Base-by-base conservation (phyloP, 2,113 vertebrate species). In the Leptosomus discolor region DNA sequence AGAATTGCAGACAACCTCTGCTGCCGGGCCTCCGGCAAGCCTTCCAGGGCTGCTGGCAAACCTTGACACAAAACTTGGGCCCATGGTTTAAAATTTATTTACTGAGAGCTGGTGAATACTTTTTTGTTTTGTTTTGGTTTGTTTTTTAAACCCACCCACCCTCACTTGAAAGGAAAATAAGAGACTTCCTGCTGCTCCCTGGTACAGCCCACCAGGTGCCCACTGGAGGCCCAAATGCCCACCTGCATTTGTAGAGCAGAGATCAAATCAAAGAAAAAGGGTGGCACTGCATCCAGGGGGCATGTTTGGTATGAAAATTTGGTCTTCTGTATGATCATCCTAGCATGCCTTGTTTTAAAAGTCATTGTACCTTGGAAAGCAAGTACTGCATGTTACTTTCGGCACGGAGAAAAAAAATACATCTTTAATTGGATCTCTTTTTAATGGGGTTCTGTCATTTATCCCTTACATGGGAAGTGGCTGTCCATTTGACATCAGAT, bases 131-230 rank as follows among this genome's bases (percentile, higher is more conserved):
- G 12, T 50, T 50, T 34, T 22, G 27, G 2, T 41, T 11, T 5
- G 30, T 27, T 16, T 88, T 77, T 68, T 5, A 69, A 45, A 34
- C 11, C 5, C 13, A 51, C 6, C 4, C 7, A 24, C 9, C 27
- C 67, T 54, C 23, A 18, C 26, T 34, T 2, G 1, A 61, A 6
- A 37, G 41, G 54, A 11, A 67, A 61, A 71, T 23, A 53, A 39
- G 11, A 17, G 30, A 46, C 5, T 5, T 85, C 24, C 36, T 75
- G 19, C 19, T 0, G 0, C 14, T 86, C 8, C 18, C 14, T 1
- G 5, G 19, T 6, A 3, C 24, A 67, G 10, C n/a, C 37, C 2
- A 4, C 13, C n/a, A n/a, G 36, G 26, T 65, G 34, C 21, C 45
- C 5, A 0, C n/a, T 88, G 50, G 41, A 37, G 37, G 34, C 30